Percentiles rank a stretch among this genome's conserved stretches.
Conservation (phyloP, 1,140 invertebrate species). For the Trachymyrmex cornetzi region DNA sequence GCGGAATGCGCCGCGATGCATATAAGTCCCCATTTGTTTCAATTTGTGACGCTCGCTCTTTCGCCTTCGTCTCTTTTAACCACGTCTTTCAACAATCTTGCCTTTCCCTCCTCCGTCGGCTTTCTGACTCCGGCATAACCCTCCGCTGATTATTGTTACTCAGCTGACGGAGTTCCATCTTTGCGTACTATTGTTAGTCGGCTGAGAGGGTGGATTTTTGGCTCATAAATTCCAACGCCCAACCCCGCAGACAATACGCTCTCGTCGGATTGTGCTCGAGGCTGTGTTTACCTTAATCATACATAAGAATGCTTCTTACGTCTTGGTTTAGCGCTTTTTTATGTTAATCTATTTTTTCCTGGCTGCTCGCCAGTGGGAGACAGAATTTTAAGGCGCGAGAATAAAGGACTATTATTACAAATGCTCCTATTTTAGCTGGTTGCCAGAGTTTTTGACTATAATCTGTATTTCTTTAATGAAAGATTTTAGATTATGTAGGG, state of each 20-base stretch:
- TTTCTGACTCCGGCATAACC: conserved; percentile 57
- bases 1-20: conserved; percentile 80
- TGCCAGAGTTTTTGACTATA: background rate
- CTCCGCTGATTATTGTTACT: conserved; percentile 69
- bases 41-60: conserved; percentile 77
- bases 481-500: conserved; percentile 3
- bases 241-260: conserved; percentile 44
- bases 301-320: conserved; percentile 27
- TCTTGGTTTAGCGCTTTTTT: conserved; percentile 32
- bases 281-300: conserved; percentile 44
- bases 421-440: background rate
- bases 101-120: background rate
- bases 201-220: conserved; percentile 45
- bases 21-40: conserved; percentile 85
- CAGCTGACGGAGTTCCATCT: conserved; percentile 28
- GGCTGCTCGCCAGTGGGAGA: background rate
- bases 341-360: conserved; percentile 49
- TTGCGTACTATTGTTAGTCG: conserved; percentile 38
- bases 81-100: conserved; percentile 6
- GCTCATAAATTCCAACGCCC: conserved; percentile 51
- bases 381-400: conserved; percentile 27
- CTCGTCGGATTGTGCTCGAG: conserved; percentile 6
- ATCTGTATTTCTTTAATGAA: background rate
- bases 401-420: conserved; percentile 34
- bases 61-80: conserved; percentile 63